Percentiles rank a stretch among this genome's conserved stretches.
Evolutionary conservation across 2,113 vertebrate species (phyloP).

Genomic region (Ellobius talpinus): DNA sequence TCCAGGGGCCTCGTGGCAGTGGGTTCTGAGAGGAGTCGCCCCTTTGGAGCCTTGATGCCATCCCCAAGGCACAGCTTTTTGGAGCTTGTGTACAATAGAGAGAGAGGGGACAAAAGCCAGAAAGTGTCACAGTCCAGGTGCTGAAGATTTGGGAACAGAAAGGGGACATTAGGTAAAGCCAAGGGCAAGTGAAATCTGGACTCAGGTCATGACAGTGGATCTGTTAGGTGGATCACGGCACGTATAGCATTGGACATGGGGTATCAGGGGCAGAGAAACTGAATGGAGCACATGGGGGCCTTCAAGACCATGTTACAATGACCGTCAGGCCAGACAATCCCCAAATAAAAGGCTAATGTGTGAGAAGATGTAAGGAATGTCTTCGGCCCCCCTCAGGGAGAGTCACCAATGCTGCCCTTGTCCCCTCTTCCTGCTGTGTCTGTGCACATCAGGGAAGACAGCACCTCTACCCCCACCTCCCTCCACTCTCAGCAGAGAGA

Average conservation of each 20-base stretch:
- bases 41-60: neutral
- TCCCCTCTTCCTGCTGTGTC: neutral
- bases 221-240: too few relatives aligned
- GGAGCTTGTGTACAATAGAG: too few relatives aligned
- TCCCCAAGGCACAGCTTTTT: neutral
- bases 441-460: neutral
- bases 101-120: neutral
- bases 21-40: too few relatives aligned
- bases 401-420: neutral
- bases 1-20: neutral
- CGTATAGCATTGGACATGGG: neutral
- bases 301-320: neutral
- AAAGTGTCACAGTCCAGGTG: neutral
- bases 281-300: accelerated
- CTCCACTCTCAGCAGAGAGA: neutral
- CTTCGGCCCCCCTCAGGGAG: neutral
- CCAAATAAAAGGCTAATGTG: neutral
- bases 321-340: neutral
- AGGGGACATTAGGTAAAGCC: neutral
- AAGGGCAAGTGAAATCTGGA: neutral
- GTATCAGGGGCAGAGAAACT: neutral
- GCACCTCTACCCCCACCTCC: neutral
- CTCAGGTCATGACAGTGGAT: neutral
- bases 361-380: neutral
- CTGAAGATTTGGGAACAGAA: neutral